These are phyloP conservation scores for Eulacestoma nigropectus DNA, from an alignment of 2,113 vertebrate species.

Conservation along the genomic window DNA sequence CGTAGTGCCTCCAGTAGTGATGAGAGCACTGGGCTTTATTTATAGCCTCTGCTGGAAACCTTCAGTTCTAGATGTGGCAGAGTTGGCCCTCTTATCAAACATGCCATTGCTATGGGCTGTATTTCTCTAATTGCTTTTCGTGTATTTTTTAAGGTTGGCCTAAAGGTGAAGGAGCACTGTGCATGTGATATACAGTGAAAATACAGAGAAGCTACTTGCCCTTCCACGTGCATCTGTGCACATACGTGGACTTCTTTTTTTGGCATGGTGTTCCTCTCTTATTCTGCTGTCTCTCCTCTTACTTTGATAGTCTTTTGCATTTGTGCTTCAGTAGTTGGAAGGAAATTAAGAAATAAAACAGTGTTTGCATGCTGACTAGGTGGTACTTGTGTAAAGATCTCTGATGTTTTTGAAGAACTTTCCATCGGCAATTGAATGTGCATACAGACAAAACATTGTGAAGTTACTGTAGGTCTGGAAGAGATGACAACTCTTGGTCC, in stretches of 20 bases:
- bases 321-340: neutral
- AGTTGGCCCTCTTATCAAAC: neutral
- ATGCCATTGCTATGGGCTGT: neutral
- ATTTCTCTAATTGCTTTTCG: neutral
- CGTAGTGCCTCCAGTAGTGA: neutral
- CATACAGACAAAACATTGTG: neutral
- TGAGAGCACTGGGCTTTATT: neutral
- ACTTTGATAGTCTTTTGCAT: neutral
- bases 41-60: neutral
- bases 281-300: neutral
- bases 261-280: neutral
- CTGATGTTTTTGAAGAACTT: neutral
- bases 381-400: neutral
- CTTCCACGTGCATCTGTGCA: neutral
- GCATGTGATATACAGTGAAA: accelerated
- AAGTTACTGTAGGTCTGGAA: neutral
- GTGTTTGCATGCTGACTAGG: neutral
- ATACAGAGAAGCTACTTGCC: neutral
- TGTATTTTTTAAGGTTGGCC: neutral
- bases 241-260: neutral
- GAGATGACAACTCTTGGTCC: neutral
- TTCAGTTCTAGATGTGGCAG: neutral
- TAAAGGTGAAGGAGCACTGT: neutral
- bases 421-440: neutral
- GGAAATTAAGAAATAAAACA: neutral